Conservation (phyloP, 2,113 vertebrate genomes). For the Pterocles burchelli region DNA sequence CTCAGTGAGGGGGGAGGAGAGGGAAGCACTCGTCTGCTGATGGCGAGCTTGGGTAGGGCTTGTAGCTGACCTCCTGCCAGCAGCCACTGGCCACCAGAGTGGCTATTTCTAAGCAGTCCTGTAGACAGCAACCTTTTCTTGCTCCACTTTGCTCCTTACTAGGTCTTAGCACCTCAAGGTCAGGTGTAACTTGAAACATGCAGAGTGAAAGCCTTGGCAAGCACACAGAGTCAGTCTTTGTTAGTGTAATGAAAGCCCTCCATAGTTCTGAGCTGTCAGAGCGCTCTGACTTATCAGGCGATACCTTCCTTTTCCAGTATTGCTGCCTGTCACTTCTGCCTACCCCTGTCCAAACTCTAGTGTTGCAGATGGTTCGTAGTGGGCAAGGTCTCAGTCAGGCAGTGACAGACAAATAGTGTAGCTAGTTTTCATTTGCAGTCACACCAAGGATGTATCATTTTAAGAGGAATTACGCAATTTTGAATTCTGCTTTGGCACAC, state of each 20-base stretch:
- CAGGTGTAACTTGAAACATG: background rate
- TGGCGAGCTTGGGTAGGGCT: background rate
- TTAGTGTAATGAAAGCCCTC: background rate
- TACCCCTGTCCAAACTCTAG: background rate
- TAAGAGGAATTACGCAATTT: background rate
- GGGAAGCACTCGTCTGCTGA: background rate
- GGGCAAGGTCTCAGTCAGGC: background rate
- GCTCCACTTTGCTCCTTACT: fast-evolving
- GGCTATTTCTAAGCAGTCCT: background rate
- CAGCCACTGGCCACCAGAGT: background rate
- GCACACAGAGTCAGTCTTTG: background rate
- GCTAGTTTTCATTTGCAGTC: background rate
- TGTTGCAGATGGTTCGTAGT: background rate
- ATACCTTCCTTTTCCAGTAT: background rate
- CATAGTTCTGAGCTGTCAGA: background rate
- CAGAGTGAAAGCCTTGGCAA: background rate
- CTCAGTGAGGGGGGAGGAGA: background rate
- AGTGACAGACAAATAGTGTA: background rate
- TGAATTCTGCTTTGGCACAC: conserved; percentile 33
- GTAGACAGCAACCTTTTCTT: background rate
- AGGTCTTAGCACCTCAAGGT: background rate
- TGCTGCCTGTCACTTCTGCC: background rate
- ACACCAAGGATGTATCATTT: background rate
- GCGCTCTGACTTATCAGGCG: background rate
- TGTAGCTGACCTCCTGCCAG: background rate